Evolutionary conservation across 2,888 invertebrate species (phyloP).

Genomic region (Drosophila trichaetosa): DNA sequence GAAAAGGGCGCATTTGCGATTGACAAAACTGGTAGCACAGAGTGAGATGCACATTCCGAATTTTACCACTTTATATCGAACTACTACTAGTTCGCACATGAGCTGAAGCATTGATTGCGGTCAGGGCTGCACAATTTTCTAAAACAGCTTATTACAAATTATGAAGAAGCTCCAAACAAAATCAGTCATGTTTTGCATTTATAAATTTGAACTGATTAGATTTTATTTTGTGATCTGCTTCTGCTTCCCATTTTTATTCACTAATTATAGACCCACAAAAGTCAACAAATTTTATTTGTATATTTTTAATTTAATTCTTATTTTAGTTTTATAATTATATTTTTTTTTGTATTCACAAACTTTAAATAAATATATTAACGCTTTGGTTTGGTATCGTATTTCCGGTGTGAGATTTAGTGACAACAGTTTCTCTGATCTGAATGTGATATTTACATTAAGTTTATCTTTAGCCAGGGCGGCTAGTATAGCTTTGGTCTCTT

Average conservation of each 20-base stretch:
- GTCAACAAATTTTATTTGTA: neutral
- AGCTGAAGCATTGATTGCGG: neutral
- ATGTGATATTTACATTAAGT: neutral
- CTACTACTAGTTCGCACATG: neutral
- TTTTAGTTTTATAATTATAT: neutral
- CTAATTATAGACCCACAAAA: neutral
- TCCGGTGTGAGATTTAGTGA: neutral
- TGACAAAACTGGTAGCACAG: neutral
- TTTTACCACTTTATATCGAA: neutral
- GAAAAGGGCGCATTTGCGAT: neutral
- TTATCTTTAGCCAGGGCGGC: neutral
- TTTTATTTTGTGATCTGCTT: neutral
- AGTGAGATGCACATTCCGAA: neutral
- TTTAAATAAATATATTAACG: neutral
- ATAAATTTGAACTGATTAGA: neutral
- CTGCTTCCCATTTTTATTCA: neutral
- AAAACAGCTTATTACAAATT: neutral
- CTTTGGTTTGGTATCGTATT: neutral
- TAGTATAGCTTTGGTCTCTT: neutral
- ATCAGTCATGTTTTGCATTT: too few relatives aligned
- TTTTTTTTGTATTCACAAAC: neutral
- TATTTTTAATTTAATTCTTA: neutral
- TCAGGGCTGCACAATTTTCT: neutral
- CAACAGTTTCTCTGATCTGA: neutral
- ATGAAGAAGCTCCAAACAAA: neutral